Evolutionary conservation across 2,797 vertebrate genomes (phyloP).

Genomic region (Pteronotus mesoamericanus): DNA sequence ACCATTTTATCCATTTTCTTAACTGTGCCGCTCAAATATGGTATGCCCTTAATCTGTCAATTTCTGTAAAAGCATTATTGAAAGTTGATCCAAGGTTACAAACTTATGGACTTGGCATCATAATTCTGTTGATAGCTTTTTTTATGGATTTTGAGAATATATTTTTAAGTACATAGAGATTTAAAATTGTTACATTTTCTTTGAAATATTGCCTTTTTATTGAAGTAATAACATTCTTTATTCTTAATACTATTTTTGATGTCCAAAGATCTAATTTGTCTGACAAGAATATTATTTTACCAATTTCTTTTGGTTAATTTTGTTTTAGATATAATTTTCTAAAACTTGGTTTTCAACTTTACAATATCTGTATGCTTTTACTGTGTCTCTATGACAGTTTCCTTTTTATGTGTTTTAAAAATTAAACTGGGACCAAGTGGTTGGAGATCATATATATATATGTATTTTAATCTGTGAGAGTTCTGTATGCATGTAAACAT

Average conservation of each 20-base stretch:
- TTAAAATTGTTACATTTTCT: not conserved
- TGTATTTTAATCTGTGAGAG: not conserved
- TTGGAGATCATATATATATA: not conserved
- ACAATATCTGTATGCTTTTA: not conserved
- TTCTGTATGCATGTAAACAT: not conserved
- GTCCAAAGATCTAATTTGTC: not conserved
- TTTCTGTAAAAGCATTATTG: not conserved
- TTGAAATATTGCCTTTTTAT: not conserved
- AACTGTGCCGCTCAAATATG: not conserved
- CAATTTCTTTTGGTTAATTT: not conserved
- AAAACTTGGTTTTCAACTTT: not conserved
- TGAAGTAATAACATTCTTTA: not conserved
- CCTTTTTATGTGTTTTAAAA: not conserved
- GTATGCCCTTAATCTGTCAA: not conserved
- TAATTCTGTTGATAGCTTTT: not conserved
- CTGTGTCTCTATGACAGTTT: not conserved
- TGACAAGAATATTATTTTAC: not conserved
- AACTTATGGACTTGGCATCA: not conserved
- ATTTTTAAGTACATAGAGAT: not conserved
- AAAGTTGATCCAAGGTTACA: not conserved
- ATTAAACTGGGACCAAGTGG: not conserved
- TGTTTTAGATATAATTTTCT: not conserved
- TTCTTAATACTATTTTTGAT: not conserved
- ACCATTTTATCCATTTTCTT: not conserved
- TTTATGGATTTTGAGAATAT: not conserved